A percentile compares a stretch with the other conserved stretches of the same genome.
These are phyloP conservation scores for Catostylus mosaicus DNA, from an alignment of 30 jellyfish, hydroid and myxozoan genomes.

Conservation along the genomic window DNA sequence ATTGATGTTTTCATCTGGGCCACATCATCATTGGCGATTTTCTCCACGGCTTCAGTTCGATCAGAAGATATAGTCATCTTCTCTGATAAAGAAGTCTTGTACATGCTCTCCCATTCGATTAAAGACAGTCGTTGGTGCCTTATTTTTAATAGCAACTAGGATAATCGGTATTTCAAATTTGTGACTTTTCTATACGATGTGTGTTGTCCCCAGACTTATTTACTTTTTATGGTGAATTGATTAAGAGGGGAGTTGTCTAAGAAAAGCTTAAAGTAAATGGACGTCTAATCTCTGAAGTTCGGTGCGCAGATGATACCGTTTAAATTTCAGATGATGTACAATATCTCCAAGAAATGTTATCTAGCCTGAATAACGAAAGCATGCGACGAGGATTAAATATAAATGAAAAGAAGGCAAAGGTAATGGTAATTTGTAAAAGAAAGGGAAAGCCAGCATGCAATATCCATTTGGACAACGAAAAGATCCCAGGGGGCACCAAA, in stretches of 20 bases:
- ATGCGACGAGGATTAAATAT: background rate
- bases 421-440: background rate
- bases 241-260: background rate
- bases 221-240: background rate
- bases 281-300: background rate
- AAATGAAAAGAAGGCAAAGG: background rate
- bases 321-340: background rate
- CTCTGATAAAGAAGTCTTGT: no score
- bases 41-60: no score
- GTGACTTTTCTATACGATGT: no score
- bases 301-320: background rate
- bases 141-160: no score
- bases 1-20: no score
- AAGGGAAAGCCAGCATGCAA: background rate
- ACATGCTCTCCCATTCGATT: no score
- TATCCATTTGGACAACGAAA: background rate
- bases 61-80: no score
- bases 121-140: no score
- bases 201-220: slow-evolving; percentile 1
- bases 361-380: background rate
- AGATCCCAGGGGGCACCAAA: no score
- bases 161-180: no score
- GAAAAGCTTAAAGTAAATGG: background rate
- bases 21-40: no score
- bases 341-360: background rate